Evolutionary conservation across 92 coral and sea anemone species (phyloP).

Genomic region (Siderastrea radians): DNA sequence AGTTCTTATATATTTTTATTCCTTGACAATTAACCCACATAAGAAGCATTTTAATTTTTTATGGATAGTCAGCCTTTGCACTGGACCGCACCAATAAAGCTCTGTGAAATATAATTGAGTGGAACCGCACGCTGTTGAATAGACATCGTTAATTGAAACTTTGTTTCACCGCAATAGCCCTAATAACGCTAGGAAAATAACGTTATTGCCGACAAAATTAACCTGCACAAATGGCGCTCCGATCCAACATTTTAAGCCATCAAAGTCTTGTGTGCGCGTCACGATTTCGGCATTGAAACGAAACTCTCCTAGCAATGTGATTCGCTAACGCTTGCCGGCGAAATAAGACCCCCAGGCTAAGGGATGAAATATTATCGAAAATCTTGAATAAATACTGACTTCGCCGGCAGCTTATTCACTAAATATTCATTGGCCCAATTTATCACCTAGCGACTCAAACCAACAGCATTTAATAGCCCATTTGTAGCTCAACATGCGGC

Average conservation of each 20-base stretch:
- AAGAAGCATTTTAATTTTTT: constrained; percentile 83
- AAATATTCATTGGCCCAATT: constrained; percentile 37
- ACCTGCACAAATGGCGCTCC: constrained; percentile 57
- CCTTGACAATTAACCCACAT: constrained; percentile 68
- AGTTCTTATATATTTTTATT: constrained; percentile 13
- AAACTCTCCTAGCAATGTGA: not conserved
- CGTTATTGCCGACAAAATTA: constrained; percentile 84
- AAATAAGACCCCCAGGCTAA: not conserved
- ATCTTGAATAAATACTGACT: constrained; percentile 12
- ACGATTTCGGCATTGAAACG: not conserved
- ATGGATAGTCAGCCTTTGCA: constrained; percentile 70
- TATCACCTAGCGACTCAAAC: constrained; percentile 32
- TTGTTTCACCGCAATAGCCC: constrained; percentile 91
- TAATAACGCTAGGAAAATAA: constrained; percentile 81
- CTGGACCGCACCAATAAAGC: constrained; percentile 88
- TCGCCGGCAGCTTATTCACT: constrained; percentile 4
- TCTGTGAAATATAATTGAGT: constrained; percentile 70
- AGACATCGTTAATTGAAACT: constrained; percentile 89
- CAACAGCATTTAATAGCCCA: constrained; percentile 48
- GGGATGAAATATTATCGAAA: constrained; percentile 17
- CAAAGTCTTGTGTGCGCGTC: not conserved
- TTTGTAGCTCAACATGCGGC: constrained; percentile 49
- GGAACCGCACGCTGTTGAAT: constrained; percentile 80
- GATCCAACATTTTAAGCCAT: constrained; percentile 23
- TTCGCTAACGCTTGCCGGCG: constrained; percentile 7